These are phyloP conservation scores for Ferdinandea cuprea DNA, from an alignment of 2,888 invertebrate genomes.

Conservation along the genomic window DNA sequence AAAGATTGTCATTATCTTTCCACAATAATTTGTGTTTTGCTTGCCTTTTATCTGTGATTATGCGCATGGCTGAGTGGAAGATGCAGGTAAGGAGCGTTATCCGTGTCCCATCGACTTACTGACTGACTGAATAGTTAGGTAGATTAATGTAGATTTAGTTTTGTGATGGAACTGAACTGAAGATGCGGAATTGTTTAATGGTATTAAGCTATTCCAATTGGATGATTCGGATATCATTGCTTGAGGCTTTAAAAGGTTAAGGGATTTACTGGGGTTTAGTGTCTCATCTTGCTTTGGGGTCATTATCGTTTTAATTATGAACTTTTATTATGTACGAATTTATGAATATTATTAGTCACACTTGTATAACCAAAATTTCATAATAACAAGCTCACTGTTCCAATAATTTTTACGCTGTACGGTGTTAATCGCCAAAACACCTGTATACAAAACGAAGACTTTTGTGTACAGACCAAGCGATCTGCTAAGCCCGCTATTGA, in stretches of 20 bases:
- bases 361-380: too few relatives aligned
- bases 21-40: constrained; percentile 82
- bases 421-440: too few relatives aligned
- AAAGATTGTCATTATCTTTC: constrained; percentile 83
- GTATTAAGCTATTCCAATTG: constrained; percentile 46
- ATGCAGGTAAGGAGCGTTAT: constrained; percentile 52
- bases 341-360: too few relatives aligned
- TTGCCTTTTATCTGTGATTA: constrained; percentile 72
- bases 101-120: constrained; percentile 70
- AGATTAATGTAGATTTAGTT: constrained; percentile 59
- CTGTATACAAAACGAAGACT: too few relatives aligned
- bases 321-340: too few relatives aligned
- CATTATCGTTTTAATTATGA: too few relatives aligned
- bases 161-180: constrained; percentile 27
- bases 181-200: constrained; percentile 17
- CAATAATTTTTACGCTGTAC: too few relatives aligned
- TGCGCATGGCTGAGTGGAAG: constrained; percentile 65
- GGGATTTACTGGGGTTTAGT: neutral
- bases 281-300: too few relatives aligned
- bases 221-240: neutral
- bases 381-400: too few relatives aligned
- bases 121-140: constrained; percentile 50
- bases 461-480: too few relatives aligned
- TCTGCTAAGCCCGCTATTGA: too few relatives aligned
- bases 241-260: constrained; percentile 5